Conservation (phyloP, 2,797 vertebrate species). For the Rhinoraja longicauda region DNA sequence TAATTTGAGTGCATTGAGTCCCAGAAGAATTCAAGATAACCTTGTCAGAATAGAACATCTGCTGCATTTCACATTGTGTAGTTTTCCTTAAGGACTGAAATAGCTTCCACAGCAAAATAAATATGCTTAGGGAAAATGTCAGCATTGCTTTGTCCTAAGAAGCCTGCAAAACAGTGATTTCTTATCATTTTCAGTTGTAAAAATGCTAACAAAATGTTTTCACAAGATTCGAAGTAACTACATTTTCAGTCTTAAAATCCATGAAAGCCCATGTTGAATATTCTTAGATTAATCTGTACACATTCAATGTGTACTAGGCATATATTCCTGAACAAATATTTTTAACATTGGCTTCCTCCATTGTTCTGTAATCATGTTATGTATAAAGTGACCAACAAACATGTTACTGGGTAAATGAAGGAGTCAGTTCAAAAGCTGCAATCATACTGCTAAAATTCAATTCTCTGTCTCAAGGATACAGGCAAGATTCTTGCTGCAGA, state of each 20-base stretch:
- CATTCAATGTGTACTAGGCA: too few relatives aligned
- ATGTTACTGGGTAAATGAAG: not conserved
- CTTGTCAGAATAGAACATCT: not conserved
- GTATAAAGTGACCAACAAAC: not conserved
- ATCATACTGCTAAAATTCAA: not conserved
- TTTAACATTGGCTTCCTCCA: not conserved
- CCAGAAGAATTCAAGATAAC: constrained; percentile 9
- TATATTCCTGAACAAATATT: not conserved
- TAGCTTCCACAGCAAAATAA: not conserved
- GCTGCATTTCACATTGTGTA: not conserved
- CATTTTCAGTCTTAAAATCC: not conserved
- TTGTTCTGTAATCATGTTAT: not conserved
- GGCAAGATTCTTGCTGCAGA: not conserved
- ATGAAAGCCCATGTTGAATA: not conserved
- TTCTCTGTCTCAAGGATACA: not conserved
- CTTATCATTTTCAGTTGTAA: not conserved
- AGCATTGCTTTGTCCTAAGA: not conserved
- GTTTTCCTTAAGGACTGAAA: not conserved
- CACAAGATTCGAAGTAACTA: not conserved
- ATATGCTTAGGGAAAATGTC: not conserved
- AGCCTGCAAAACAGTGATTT: not conserved
- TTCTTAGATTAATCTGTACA: not conserved
- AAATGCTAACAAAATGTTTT: not conserved
- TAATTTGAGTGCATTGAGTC: not conserved
- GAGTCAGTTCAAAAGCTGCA: not conserved